Evolutionary conservation across 2,888 invertebrate species (phyloP), one percentile per base, ranked within the genome.

Genomic region (Drosophila nr. perissopoda): DNA sequence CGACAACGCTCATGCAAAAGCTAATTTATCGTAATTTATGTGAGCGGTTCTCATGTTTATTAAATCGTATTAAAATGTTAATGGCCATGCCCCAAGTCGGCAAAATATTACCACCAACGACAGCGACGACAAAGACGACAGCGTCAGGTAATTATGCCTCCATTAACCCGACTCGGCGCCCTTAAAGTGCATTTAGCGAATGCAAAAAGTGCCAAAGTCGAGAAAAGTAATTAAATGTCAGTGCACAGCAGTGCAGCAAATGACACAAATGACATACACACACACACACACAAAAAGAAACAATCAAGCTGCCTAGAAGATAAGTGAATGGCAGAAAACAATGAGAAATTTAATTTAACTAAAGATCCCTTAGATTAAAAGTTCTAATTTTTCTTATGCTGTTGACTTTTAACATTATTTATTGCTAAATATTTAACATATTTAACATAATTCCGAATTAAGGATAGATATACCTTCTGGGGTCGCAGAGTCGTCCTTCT

Each of bases 1-100:
- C 59, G 51, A 62, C 72, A 84, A 84, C 76, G 64, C 81, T 72
- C 84, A 87, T 88, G 88, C 87, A 86, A 61, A 60, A 11, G 61
- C 46, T 36, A 66, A 73, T 68, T 74, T 74, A 68, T 71, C 57
- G 78, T 82, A 80, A 89, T 89, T 86, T 88, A 85, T 85, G 79
- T 74, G 70, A 36, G 69, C 52, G 33, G 48, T 70, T 81, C 82
- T 83, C 79, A 79, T 82, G 81, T 83, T 78, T 83, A 82, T 82
- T 82, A 82, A 78, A 77, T 83, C 82, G 87, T 80, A 86, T 87
- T 85, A 83, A 90, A 90, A 90, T 87, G 90, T 88, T 90, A 90
- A 87, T 90, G 79, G 70, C 59, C 72, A 74, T 74, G 84, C 73
- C 69, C 65, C 62, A 66, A 89, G 77, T 73, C 88, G 52, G 66